Conservation (phyloP, 2,113 vertebrate genomes). For the Sapayoa aenigma region DNA sequence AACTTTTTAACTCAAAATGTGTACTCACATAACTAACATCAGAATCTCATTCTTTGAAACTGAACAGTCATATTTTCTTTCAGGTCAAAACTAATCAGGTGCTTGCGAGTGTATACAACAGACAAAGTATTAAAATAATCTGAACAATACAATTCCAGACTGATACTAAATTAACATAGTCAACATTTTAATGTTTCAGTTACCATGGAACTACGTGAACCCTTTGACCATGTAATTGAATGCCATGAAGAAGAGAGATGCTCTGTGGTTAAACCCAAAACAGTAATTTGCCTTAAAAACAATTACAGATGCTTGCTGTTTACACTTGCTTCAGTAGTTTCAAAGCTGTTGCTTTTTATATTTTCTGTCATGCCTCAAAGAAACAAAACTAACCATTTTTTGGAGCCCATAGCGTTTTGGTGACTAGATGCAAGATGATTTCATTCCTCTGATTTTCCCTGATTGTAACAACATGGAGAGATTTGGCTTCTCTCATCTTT, state of each 20-base stretch:
- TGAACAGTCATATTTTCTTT: background rate
- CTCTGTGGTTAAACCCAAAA: background rate
- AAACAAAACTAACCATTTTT: background rate
- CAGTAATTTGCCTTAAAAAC: background rate
- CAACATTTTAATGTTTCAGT: background rate
- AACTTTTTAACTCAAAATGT: background rate
- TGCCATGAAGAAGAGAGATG: background rate
- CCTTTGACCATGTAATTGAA: background rate
- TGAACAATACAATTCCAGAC: background rate
- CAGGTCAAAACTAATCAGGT: background rate
- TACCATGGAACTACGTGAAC: background rate
- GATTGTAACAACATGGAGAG: background rate
- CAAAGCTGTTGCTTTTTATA: background rate
- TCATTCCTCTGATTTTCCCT: background rate
- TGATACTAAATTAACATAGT: background rate
- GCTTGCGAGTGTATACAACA: background rate
- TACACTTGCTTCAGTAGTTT: background rate
- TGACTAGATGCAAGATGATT: background rate
- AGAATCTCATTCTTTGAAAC: background rate
- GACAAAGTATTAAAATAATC: background rate
- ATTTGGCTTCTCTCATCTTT: background rate
- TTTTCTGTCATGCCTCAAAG: background rate
- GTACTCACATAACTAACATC: background rate
- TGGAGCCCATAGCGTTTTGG: background rate
- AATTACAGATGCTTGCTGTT: background rate